A percentile compares a stretch with the other conserved stretches of the same genome.
Evolutionary conservation across 2,797 vertebrate genomes (phyloP).

Genomic region (Enteromius thamalakanensis): DNA sequence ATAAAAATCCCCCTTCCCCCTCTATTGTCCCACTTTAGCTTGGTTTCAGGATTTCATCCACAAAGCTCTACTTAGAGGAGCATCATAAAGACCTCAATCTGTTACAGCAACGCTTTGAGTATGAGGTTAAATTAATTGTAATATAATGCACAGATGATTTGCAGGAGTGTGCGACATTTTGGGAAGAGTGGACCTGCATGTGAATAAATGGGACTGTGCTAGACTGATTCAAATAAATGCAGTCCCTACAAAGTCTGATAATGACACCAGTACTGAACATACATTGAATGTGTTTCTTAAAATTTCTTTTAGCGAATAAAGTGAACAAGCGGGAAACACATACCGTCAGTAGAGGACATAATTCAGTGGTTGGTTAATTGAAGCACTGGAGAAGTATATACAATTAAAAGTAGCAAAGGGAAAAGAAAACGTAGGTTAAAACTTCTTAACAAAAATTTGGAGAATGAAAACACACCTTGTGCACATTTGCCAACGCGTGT

Average conservation of each 20-base stretch:
- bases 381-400: background rate
- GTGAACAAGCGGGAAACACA: background rate
- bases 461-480: background rate
- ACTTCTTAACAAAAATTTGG: background rate
- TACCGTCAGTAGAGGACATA: background rate
- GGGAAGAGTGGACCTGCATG: background rate
- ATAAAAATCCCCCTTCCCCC: constrained; percentile 20
- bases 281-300: background rate
- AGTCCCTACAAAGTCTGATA: background rate
- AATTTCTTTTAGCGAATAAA: background rate
- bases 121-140: background rate
- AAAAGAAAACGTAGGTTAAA: background rate
- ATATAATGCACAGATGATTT: background rate
- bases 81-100: constrained; percentile 43
- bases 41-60: constrained; percentile 30
- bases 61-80: constrained; percentile 50
- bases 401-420: background rate
- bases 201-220: background rate
- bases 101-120: background rate
- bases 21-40: constrained; percentile 40
- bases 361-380: background rate
- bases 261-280: background rate
- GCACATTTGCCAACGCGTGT: background rate
- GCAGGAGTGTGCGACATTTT: background rate
- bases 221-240: background rate